Conservation (phyloP, 1,140 invertebrate species). For the Drosophila orena region DNA sequence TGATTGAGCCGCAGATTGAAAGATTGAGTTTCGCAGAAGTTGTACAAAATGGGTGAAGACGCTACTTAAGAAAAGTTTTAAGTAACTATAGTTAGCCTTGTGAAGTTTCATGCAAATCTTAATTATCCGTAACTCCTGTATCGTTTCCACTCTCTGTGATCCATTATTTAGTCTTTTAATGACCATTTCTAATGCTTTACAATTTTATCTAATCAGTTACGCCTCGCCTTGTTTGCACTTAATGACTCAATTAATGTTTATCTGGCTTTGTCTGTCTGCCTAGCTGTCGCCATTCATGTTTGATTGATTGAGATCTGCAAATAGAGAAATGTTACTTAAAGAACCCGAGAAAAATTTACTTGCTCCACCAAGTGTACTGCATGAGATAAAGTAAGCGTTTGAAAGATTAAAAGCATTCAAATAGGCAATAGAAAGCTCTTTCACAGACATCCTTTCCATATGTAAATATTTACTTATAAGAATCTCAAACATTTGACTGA, state of each 20-base stretch:
- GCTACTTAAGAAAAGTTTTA: background rate
- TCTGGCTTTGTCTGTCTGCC: constrained; percentile 32
- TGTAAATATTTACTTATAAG: constrained; percentile 5
- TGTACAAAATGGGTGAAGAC: background rate
- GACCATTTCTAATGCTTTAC: constrained; percentile 53
- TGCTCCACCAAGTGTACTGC: background rate
- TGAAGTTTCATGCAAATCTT: background rate
- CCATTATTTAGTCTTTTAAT: constrained; percentile 35
- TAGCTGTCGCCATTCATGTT: constrained; percentile 14
- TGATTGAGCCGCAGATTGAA: constrained; percentile 25
- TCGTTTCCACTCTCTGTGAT: constrained; percentile 1
- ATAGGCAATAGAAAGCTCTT: background rate
- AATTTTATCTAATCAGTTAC: constrained; percentile 72
- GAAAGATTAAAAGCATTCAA: background rate
- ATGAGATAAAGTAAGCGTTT: background rate
- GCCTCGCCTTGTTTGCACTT: constrained; percentile 50
- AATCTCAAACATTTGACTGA: constrained; percentile 23
- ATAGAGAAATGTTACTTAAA: constrained; percentile 18
- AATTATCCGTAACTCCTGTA: background rate
- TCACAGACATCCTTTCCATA: constrained; percentile 3
- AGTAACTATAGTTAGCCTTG: no score
- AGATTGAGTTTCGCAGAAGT: constrained; percentile 9
- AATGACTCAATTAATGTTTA: constrained; percentile 73
- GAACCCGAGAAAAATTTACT: constrained; percentile 12
- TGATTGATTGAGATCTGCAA: constrained; percentile 57